phyloP scores from a whole-genome alignment of 2,888 invertebrate species.

The Encarsia formosa region DNA sequence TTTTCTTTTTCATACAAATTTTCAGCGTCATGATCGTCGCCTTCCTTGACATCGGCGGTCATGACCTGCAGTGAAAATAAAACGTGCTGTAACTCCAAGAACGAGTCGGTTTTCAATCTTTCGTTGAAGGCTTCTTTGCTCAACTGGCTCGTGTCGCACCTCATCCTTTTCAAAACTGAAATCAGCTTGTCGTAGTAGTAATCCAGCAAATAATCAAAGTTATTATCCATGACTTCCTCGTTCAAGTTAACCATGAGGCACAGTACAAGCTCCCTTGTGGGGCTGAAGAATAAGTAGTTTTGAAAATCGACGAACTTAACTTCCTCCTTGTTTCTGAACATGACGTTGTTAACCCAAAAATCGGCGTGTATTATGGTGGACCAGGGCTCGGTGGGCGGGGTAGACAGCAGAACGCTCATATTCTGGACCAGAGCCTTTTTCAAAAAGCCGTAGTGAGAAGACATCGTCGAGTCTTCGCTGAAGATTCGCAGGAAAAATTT shows the following conservation, averaged over 20 bases:
- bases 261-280: constrained; percentile 56
- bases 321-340: constrained; percentile 51
- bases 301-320: constrained; percentile 62
- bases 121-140: constrained; percentile 33
- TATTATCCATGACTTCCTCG: constrained; percentile 47
- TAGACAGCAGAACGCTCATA: too few relatives aligned
- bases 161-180: constrained; percentile 47
- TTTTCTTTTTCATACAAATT: too few relatives aligned
- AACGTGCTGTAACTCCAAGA: constrained; percentile 37
- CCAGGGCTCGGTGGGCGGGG: constrained; percentile 55
- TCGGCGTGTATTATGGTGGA: constrained; percentile 58
- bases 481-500: constrained; percentile 35
- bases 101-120: constrained; percentile 32
- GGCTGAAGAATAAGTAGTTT: constrained; percentile 54
- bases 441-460: too few relatives aligned
- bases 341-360: constrained; percentile 61
- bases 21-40: not conserved
- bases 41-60: constrained; percentile 25
- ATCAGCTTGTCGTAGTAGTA: constrained; percentile 55
- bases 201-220: constrained; percentile 54
- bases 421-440: too few relatives aligned
- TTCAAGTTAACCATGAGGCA: constrained; percentile 56
- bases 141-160: constrained; percentile 42
- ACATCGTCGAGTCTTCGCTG: too few relatives aligned
- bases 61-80: constrained; percentile 38